Evolutionary conservation across 64 coral and sea anemone genomes (phyloP).

Genomic region (Montipora sp.): DNA sequence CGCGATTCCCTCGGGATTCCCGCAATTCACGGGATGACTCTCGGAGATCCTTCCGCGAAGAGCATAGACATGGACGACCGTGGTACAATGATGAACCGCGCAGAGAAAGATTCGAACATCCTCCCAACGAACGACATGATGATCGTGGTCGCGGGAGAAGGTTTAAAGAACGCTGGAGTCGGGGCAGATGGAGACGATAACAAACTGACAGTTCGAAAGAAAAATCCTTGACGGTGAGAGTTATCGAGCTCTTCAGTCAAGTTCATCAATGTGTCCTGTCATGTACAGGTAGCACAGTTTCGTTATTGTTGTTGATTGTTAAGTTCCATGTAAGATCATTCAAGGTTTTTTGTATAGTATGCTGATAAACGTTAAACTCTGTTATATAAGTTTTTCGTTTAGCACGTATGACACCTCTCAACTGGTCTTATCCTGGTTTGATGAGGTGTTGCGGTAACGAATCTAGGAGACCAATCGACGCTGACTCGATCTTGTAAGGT

Average conservation of each 20-base stretch:
- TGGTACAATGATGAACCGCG: conserved; percentile 26
- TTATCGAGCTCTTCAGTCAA: background rate
- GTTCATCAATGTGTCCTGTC: background rate
- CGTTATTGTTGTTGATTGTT: background rate
- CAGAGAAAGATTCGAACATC: background rate
- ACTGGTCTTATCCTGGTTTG: background rate
- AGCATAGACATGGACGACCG: conserved; percentile 19
- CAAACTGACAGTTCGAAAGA: background rate
- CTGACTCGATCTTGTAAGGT: no score
- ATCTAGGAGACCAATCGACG: no score
- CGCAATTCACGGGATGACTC: conserved; percentile 4
- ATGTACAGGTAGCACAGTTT: background rate
- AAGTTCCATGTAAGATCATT: background rate
- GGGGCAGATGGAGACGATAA: conserved; percentile 40
- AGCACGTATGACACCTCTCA: no score
- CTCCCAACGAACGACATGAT: background rate
- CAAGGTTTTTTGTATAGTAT: background rate
- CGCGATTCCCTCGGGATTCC: conserved; percentile 20
- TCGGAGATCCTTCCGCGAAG: conserved; percentile 1
- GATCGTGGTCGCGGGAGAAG: conserved; percentile 25
- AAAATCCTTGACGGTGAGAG: background rate
- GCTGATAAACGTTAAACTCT: background rate
- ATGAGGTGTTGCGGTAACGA: no score
- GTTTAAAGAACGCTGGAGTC: conserved; percentile 23
- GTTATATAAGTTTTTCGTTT: background rate